Percentiles rank a stretch among this genome's conserved stretches.
Conservation (phyloP, 2,113 vertebrate species). For the Pterocles burchelli region DNA sequence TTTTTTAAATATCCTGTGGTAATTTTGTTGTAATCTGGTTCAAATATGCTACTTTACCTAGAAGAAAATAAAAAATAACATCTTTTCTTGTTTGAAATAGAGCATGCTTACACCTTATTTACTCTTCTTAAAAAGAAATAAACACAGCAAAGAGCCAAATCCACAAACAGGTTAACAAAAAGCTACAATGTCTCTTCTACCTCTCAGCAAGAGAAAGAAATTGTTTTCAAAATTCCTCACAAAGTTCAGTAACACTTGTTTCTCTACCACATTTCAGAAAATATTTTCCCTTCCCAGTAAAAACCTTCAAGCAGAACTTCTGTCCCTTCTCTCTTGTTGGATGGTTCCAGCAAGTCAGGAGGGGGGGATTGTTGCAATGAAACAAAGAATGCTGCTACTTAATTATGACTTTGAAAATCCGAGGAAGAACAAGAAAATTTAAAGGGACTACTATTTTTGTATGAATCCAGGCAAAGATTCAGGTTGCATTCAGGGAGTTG, state of each 20-base stretch:
- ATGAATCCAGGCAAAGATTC: not conserved
- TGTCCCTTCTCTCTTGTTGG: not conserved
- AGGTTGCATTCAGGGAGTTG: not conserved
- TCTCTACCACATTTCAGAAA: not conserved
- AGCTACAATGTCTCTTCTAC: not conserved
- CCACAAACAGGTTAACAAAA: not conserved
- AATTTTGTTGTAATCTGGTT: constrained; percentile 72
- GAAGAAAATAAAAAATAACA: constrained; percentile 67
- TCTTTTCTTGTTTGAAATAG: constrained; percentile 49
- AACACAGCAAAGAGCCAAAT: not conserved
- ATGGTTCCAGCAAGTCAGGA: not conserved
- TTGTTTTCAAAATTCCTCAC: not conserved
- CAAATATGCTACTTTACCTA: constrained; percentile 59
- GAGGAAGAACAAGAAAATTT: not conserved
- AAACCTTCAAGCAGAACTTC: not conserved
- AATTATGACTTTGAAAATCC: not conserved
- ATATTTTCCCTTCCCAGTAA: not conserved
- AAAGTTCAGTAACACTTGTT: not conserved
- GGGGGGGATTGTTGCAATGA: no score
- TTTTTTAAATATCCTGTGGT: constrained; percentile 71
- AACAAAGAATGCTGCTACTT: not conserved
- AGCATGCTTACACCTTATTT: not conserved
- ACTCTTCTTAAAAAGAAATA: not conserved
- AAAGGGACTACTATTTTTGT: not conserved
- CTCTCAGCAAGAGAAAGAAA: not conserved